phyloP scores from a whole-genome alignment of 1,140 invertebrate species.

The Cheumatopsyche charites region DNA sequence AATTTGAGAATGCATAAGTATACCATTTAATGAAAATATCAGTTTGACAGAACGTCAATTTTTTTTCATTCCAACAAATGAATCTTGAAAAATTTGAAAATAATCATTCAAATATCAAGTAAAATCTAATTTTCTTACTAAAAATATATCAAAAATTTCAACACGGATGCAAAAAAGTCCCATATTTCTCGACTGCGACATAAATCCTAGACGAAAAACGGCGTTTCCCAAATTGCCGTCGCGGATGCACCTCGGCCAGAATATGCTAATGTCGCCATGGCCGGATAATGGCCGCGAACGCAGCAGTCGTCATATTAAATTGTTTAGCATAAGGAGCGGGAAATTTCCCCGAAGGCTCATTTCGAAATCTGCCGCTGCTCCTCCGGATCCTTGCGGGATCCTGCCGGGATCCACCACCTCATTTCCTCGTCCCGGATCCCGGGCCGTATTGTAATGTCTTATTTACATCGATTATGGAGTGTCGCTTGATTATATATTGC shows the following conservation, averaged over 20 bases:
- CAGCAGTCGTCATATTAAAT: slow-evolving; percentile 32
- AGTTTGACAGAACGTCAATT: too few species aligned
- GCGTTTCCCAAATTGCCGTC: too few species aligned
- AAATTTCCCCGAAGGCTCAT: slow-evolving; percentile 40
- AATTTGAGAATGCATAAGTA: too few species aligned
- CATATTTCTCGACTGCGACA: too few species aligned
- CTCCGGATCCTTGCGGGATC: slow-evolving; percentile 3
- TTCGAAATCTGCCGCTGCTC: slow-evolving; percentile 10
- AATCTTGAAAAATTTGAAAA: too few species aligned
- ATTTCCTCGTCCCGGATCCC: slow-evolving; percentile 2
- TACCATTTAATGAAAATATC: too few species aligned
- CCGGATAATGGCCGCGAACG: slow-evolving; percentile 15
- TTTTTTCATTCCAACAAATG: too few species aligned
- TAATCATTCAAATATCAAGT: too few species aligned
- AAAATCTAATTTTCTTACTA: too few species aligned
- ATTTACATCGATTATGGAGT: slow-evolving; percentile 33
- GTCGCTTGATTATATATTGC: slow-evolving; percentile 26
- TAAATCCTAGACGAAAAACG: too few species aligned
- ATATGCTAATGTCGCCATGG: slow-evolving; percentile 16
- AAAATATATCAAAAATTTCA: too few species aligned
- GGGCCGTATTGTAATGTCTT: slow-evolving; percentile 9
- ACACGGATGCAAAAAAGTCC: too few species aligned
- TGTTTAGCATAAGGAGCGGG: slow-evolving; percentile 28
- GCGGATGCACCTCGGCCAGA: not conserved
- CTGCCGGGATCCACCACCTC: slow-evolving; percentile 1